These are phyloP conservation scores for Ahaetulla prasina DNA, from an alignment of 2,113 vertebrate genomes.

Conservation along the genomic window DNA sequence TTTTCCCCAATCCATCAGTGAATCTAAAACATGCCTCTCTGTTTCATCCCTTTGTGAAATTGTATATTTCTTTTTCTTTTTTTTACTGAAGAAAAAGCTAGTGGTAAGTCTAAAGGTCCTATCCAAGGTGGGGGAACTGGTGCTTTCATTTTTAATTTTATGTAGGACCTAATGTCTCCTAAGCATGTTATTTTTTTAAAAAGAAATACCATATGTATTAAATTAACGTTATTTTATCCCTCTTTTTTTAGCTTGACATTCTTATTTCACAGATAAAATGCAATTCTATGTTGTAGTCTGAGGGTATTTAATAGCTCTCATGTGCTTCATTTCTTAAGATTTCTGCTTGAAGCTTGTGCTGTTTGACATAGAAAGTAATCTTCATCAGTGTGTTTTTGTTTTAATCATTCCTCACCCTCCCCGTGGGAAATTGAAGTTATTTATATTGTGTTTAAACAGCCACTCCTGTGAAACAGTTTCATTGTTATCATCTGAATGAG, in stretches of 20 bases:
- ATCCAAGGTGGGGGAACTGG: background rate
- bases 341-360: background rate
- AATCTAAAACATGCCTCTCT: background rate
- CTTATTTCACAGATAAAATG: background rate
- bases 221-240: background rate
- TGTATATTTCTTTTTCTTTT: background rate
- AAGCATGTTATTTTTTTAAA: background rate
- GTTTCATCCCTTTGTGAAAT: background rate
- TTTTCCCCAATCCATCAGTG: background rate
- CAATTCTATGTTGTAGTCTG: background rate
- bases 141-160: slow-evolving; percentile 33
- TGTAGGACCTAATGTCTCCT: slow-evolving; percentile 13
- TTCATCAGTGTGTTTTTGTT: slow-evolving; percentile 8
- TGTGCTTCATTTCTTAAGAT: background rate
- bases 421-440: slow-evolving; percentile 7
- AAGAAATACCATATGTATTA: background rate
- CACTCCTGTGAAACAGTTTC: slow-evolving; percentile 29
- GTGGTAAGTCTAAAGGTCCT: background rate
- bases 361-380: background rate
- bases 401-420: background rate
- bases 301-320: background rate
- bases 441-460: slow-evolving; percentile 29
- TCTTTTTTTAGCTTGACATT: background rate
- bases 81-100: background rate
- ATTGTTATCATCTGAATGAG: slow-evolving; percentile 54